Evolutionary conservation across 2,888 invertebrate genomes (phyloP), one percentile per base, ranked within the genome.

Genomic region (Globia sparganii): DNA sequence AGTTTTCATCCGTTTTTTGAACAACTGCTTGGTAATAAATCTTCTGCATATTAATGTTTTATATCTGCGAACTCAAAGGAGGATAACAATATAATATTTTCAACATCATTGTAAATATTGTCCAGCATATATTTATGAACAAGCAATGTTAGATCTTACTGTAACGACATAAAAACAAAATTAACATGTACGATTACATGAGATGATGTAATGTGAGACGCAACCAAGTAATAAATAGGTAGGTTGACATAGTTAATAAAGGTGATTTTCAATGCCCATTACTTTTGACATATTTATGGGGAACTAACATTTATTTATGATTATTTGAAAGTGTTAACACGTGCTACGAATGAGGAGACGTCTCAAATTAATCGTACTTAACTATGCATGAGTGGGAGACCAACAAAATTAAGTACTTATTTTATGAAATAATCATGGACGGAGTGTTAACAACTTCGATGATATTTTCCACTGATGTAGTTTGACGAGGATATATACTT

Each of bases 351-450:
- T 83, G 69, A 78, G 68, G 74, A 72, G 78, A 78, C 65, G 80
- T 87, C 81, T 88, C 86, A 80, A 88, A 85, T 88, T 76, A 80
- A 81, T 77, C 69, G 85, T 78, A 89, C 87, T 88, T 87, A 87
- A 84, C 75, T 86, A 86, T 77, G 86, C 77, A 88, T 87, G 85
- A 85, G 78, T 88, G 89, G 90, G 91, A 93, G 91, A 94, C 92
- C 92, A 94, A 92, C 80, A 87, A 92, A 91, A 94, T 96, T 96
- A 96, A 96, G 96, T 96, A 96, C 96, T 95, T 94, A 94, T 91
- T 92, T 91, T 90, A 94, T 93, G 94, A 94, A 92, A 92, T 92
- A 92, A 91, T 86, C 90, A 92, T 95, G 96, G 96, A 96, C 96
- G 96, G 96, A 96, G 95, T 92, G 94, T 94, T 93, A 93, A 94